These are phyloP conservation scores for Sapajus apella DNA, from an alignment of 2,113 vertebrate genomes.

Conservation along the genomic window DNA sequence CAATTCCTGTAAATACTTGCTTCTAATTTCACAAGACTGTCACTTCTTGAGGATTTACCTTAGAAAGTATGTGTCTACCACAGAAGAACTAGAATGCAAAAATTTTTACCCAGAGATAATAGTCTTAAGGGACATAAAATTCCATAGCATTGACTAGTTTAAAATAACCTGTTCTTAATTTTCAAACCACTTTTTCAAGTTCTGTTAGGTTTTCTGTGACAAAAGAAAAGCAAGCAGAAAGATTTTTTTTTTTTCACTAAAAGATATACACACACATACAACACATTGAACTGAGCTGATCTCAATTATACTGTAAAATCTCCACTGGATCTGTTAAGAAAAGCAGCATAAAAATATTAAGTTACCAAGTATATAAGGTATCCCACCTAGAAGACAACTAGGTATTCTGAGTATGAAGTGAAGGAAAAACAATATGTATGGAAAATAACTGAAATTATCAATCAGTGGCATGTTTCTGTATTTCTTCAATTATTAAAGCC, in stretches of 20 bases:
- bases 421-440: not conserved
- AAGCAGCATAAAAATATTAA: not conserved
- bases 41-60: slow-evolving; percentile 1
- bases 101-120: not conserved
- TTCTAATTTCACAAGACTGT: slow-evolving; percentile 20
- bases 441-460: slow-evolving; percentile 57
- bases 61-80: not conserved
- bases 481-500: not conserved
- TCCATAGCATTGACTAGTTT: not conserved
- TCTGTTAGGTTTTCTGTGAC: slow-evolving; percentile 2
- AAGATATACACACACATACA: not conserved
- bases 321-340: slow-evolving; percentile 16
- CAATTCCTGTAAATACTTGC: not conserved
- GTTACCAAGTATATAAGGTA: not conserved
- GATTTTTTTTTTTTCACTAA: not conserved
- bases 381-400: not conserved
- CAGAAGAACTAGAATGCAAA: not conserved
- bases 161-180: slow-evolving; percentile 19
- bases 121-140: not conserved
- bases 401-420: not conserved
- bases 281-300: not conserved
- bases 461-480: not conserved
- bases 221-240: slow-evolving; percentile 14
- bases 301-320: slow-evolving; percentile 20
- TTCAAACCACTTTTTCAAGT: not conserved